These are phyloP conservation scores for Chelonoidis abingdonii DNA, from an alignment of 2,113 vertebrate genomes.

Conservation along the genomic window DNA sequence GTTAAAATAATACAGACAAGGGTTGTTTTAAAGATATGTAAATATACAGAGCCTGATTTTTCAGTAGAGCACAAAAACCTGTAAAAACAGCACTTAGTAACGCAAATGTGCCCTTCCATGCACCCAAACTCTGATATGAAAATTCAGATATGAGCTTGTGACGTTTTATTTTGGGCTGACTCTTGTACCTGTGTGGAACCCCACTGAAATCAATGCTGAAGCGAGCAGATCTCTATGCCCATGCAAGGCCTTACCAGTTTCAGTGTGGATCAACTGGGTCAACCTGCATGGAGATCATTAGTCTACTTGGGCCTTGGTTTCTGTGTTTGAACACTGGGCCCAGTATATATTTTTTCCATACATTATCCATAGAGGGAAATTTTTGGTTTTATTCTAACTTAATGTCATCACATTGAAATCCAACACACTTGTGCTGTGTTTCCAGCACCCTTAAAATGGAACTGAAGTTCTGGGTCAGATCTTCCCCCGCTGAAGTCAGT, in stretches of 20 bases:
- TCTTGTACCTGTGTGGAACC: background rate
- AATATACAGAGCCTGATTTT: background rate
- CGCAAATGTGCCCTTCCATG: background rate
- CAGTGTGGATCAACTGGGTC: background rate
- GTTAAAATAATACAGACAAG: background rate
- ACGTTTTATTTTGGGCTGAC: background rate
- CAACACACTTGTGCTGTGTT: background rate
- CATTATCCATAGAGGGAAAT: background rate
- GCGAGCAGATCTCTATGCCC: background rate
- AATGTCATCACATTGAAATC: background rate
- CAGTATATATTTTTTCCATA: background rate
- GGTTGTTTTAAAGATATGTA: background rate
- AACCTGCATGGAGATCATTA: background rate
- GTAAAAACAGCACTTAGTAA: background rate
- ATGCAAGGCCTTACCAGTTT: background rate
- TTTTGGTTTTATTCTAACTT: background rate
- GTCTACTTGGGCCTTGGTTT: background rate
- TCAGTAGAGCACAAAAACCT: background rate
- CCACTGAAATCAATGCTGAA: background rate
- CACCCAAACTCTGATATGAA: background rate
- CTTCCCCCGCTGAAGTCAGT: background rate
- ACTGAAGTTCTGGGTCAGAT: background rate
- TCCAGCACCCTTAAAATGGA: background rate
- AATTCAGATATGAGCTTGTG: background rate
- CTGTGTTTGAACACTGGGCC: background rate